These are phyloP conservation scores for Brachyrhaphis roseni DNA, from an alignment of 2,797 vertebrate species.

Conservation along the genomic window DNA sequence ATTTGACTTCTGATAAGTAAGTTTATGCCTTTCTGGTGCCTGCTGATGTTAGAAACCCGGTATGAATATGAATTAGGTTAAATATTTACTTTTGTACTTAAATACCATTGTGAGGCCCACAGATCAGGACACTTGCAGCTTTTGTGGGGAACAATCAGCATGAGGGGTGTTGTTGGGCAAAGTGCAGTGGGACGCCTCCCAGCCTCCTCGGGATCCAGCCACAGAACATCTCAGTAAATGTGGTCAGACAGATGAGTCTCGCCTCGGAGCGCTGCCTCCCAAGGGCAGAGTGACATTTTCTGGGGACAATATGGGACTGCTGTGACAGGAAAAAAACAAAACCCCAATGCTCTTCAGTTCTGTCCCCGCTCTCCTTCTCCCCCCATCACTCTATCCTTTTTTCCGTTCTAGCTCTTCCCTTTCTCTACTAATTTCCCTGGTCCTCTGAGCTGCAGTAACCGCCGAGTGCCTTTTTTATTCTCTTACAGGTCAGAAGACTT, in stretches of 20 bases:
- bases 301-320: slow-evolving; percentile 75
- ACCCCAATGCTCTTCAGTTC: slow-evolving; percentile 31
- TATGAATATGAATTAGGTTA: slow-evolving; percentile 17
- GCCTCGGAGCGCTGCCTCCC: slow-evolving; percentile 72
- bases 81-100: slow-evolving; percentile 13
- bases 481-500: slow-evolving; percentile 76
- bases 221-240: slow-evolving; percentile 77
- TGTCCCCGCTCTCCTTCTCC: slow-evolving; percentile 25
- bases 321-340: slow-evolving; percentile 64
- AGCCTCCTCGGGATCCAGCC: slow-evolving; percentile 70
- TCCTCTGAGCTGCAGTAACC: slow-evolving; percentile 56
- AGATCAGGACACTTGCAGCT: slow-evolving; percentile 33
- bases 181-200: slow-evolving; percentile 63
- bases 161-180: slow-evolving; percentile 63
- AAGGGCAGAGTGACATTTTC: slow-evolving; percentile 82
- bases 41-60: background rate
- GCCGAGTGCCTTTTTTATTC: slow-evolving; percentile 60
- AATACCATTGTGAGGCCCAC: slow-evolving; percentile 19
- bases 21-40: background rate
- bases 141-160: slow-evolving; percentile 43
- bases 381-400: slow-evolving; percentile 29
- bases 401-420: slow-evolving; percentile 5
- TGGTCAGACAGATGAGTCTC: slow-evolving; percentile 77
- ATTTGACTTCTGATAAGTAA: background rate
- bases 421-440: slow-evolving; percentile 51